Conservation (phyloP, 2,888 invertebrate genomes). For the Trypoxylon attenuatum region DNA sequence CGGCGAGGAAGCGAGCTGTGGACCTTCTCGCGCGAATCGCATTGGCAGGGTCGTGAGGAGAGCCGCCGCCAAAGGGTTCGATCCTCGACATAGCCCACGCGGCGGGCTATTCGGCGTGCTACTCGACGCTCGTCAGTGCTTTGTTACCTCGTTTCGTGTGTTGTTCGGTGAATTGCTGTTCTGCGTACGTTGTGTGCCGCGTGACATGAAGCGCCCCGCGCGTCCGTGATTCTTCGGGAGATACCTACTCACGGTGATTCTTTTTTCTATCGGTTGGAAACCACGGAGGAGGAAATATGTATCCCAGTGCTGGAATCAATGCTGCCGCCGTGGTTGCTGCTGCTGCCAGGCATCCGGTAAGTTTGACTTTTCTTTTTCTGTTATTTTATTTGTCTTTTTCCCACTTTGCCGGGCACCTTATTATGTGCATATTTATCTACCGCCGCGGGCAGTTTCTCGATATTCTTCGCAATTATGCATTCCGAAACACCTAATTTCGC, state of each 20-base stretch:
- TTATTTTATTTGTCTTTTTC: no score
- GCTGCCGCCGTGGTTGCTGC: constrained; percentile 90
- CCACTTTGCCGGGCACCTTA: no score
- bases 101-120: constrained; percentile 27
- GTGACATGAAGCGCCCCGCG: constrained; percentile 39
- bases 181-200: constrained; percentile 32
- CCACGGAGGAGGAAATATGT: constrained; percentile 77
- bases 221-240: constrained; percentile 15
- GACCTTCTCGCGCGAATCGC: constrained; percentile 39
- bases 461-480: no score
- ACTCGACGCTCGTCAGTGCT: constrained; percentile 19
- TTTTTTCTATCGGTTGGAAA: constrained; percentile 13
- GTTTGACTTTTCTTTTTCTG: no score
- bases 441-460: no score
- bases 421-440: no score
- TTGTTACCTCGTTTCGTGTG: constrained; percentile 22
- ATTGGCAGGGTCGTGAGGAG: constrained; percentile 29
- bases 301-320: constrained; percentile 91
- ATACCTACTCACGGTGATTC: constrained; percentile 21
- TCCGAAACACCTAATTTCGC: no score
- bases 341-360: constrained; percentile 91
- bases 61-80: constrained; percentile 35
- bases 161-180: constrained; percentile 22
- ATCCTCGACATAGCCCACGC: constrained; percentile 45
- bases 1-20: constrained; percentile 35